Conservation (phyloP, 2,888 invertebrate genomes). For the Trissolcus japonicus region DNA sequence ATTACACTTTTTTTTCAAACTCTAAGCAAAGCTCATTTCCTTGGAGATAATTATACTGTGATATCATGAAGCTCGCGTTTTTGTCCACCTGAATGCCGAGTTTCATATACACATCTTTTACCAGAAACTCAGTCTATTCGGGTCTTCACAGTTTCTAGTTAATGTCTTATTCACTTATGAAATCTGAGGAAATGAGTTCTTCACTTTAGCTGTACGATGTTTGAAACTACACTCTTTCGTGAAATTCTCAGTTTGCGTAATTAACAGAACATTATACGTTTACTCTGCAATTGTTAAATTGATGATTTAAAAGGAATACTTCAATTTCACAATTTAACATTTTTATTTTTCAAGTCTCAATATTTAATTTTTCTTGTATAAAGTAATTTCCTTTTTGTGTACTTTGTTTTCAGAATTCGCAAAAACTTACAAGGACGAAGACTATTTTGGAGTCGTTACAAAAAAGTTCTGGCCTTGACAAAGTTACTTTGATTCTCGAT, state of each 20-base stretch:
- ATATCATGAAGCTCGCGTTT: constrained; percentile 58
- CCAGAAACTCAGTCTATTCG: constrained; percentile 48
- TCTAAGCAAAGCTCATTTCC: constrained; percentile 70
- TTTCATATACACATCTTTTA: constrained; percentile 56
- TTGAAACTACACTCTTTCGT: constrained; percentile 41
- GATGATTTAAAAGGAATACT: constrained; percentile 12
- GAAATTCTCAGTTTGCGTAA: constrained; percentile 38
- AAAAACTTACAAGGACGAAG: constrained; percentile 64
- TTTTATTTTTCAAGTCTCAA: neutral
- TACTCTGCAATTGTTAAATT: constrained; percentile 20
- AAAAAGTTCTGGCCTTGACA: constrained; percentile 64
- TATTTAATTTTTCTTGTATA: neutral
- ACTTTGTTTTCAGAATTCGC: constrained; percentile 74
- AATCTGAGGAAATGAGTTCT: constrained; percentile 56
- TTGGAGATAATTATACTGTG: constrained; percentile 69
- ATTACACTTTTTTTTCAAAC: constrained; percentile 61
- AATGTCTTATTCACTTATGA: constrained; percentile 55
- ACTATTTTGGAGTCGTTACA: constrained; percentile 65
- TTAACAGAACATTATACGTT: constrained; percentile 45
- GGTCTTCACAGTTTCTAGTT: constrained; percentile 44
- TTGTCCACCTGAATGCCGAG: constrained; percentile 56
- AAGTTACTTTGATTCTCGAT: constrained; percentile 65
- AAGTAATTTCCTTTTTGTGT: neutral
- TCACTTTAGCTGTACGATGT: constrained; percentile 42
- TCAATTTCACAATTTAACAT: neutral